Conservation (phyloP, 2,113 vertebrate genomes). For the Monopterus albus region DNA sequence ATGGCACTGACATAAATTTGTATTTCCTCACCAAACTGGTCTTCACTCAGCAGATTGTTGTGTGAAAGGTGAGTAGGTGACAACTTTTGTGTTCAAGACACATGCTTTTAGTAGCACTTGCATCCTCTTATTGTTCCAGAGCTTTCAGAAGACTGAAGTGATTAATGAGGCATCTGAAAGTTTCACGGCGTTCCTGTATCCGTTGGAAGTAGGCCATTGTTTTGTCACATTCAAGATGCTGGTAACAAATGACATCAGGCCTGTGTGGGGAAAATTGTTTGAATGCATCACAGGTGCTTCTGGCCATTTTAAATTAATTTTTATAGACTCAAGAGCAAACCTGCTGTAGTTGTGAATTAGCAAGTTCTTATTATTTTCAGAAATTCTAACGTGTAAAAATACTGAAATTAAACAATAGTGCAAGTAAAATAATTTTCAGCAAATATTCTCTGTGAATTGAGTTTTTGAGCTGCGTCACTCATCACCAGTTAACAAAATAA, state of each 20-base stretch:
- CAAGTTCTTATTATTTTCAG: no score
- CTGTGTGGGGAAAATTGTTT: background rate
- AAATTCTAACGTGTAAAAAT: no score
- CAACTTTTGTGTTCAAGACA: conserved; percentile 38
- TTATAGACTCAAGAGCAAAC: no score
- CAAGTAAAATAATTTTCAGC: no score
- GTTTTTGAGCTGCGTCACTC: background rate
- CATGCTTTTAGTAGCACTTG: conserved; percentile 52
- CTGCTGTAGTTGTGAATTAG: no score
- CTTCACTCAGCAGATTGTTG: conserved; percentile 39
- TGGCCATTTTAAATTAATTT: no score
- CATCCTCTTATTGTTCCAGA: conserved; percentile 78
- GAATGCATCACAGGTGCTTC: conserved; percentile 16
- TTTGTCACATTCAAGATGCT: conserved; percentile 15
- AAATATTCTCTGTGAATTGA: background rate
- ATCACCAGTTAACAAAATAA: no score
- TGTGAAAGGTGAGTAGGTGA: conserved; percentile 66
- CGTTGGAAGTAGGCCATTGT: conserved; percentile 67
- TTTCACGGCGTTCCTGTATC: conserved; percentile 43
- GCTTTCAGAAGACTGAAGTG: conserved; percentile 29
- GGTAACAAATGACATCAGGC: background rate
- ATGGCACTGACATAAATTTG: conserved; percentile 35
- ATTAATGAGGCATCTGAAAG: conserved; percentile 47
- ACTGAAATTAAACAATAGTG: no score
- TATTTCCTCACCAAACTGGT: conserved; percentile 28